phyloP scores from a whole-genome alignment of 1,140 invertebrate genomes.

The Brachionus koreanus region DNA sequence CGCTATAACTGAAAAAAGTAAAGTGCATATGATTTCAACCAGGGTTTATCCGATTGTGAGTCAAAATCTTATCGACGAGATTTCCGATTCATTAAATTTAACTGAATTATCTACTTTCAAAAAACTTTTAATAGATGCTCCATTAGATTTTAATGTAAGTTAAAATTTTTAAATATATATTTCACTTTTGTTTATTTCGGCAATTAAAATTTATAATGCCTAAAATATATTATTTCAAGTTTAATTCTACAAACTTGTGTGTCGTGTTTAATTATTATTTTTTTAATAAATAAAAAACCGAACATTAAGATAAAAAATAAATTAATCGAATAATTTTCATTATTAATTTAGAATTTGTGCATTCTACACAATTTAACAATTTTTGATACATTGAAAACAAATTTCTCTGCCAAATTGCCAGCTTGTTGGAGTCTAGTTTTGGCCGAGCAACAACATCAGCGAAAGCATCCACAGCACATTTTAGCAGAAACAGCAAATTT shows the following conservation, averaged over 20 bases:
- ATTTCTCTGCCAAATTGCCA: slow-evolving; percentile 79
- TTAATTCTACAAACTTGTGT: too few relatives aligned
- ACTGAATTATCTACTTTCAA: background rate
- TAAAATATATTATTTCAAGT: too few relatives aligned
- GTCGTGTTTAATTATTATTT: too few relatives aligned
- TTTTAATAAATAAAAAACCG: background rate
- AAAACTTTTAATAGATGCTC: background rate
- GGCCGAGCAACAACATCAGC: slow-evolving; percentile 74
- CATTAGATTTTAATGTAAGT: background rate
- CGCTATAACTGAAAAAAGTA: background rate
- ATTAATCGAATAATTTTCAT: background rate
- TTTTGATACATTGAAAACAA: slow-evolving; percentile 64
- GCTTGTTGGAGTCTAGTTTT: slow-evolving; percentile 86
- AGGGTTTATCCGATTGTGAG: slow-evolving; percentile 9
- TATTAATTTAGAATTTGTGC: slow-evolving; percentile 58
- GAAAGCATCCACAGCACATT: slow-evolving; percentile 73
- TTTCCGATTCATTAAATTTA: background rate
- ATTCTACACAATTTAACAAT: slow-evolving; percentile 65
- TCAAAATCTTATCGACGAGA: background rate
- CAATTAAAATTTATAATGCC: too few relatives aligned
- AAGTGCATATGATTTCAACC: slow-evolving; percentile 16
- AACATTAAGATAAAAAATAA: background rate
- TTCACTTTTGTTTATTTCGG: too few relatives aligned
- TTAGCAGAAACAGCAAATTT: slow-evolving; percentile 52
- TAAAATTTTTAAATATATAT: background rate